These are phyloP conservation scores for Dryobates pubescens DNA, from an alignment of 2,797 vertebrate genomes.

Conservation along the genomic window DNA sequence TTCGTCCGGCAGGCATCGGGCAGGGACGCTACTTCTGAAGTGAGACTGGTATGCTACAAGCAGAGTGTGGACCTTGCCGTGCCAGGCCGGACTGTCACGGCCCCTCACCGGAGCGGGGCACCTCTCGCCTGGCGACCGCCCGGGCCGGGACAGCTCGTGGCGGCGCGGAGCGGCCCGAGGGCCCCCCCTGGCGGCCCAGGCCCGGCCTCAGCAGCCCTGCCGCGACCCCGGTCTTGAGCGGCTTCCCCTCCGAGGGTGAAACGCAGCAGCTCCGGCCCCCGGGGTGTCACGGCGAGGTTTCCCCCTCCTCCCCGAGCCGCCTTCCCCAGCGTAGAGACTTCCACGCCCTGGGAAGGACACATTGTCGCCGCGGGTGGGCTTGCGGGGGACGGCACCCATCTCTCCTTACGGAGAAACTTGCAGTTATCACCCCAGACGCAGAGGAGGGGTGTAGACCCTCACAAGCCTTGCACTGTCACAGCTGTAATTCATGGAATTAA, in stretches of 20 bases:
- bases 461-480: rapidly evolving
- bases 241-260: background rate
- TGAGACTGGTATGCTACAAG: background rate
- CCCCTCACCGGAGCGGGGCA: background rate
- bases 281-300: background rate
- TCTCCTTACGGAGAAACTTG: rapidly evolving
- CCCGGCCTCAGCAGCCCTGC: background rate
- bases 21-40: conserved; percentile 30
- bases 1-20: background rate
- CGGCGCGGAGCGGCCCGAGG: conserved; percentile 28
- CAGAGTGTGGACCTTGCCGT: background rate
- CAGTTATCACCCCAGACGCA: rapidly evolving
- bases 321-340: background rate
- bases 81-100: background rate
- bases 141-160: background rate
- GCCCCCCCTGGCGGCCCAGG: conserved; percentile 67
- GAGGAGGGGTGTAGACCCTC: rapidly evolving
- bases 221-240: background rate
- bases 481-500: rapidly evolving
- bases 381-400: background rate
- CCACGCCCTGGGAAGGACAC: background rate
- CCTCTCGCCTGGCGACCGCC: background rate
- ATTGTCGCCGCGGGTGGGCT: background rate
- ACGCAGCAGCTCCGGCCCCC: background rate
- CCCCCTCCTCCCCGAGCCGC: too few relatives aligned